Base-by-base conservation (phyloP, 2,888 invertebrate species). In the Drosophila siamana region DNA sequence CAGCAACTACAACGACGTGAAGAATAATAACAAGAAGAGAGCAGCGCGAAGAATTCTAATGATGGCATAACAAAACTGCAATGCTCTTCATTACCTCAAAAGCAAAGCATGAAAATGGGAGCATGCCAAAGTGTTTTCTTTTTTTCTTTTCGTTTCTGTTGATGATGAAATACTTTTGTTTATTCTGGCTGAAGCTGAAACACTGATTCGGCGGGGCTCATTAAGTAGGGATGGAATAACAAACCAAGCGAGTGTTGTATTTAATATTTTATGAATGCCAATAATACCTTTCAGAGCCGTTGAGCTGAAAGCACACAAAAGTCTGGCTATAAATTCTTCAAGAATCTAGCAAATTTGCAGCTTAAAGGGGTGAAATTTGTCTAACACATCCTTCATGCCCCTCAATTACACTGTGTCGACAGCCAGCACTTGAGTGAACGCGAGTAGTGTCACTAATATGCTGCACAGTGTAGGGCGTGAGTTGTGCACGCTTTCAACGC, bases 71-170 rank as follows among this genome's bases (percentile, higher is more conserved):
- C 50, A 36, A 46, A 19, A 11, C 4, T 22, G 40, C 16, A 54
- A 75, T 75, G 38, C 76, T 46, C 76, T 74, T 6, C 19, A 36
- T 30, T 40, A 16, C 4, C 8, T 7, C 4, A 1, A 15, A 38
- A 38, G 38, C 2, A 2, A 11, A 13, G 30, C 16, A 19, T 16
- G n/a, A 7, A 30, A 19, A 19, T 19, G 19, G 3, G 19, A 19
- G 19, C 19, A 19, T 19, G 19, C 19, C 19, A 19, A 19, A 19
- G 19, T 19, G 19, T 19, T n/a, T 33, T 41, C 11, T 16, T 9
- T 41, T 19, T 16, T 9, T 2, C 15, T 8, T 7, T 8, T 40
- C 19, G 2, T 19, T 1, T 19, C n/a, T 19, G 19, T 19, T 19
- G 19, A 2, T 19, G 19, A 19, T 19, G 19, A 19, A 19, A 19